Base-by-base conservation (phyloP, 2,888 invertebrate species). In the Balanococcus diminutus region DNA sequence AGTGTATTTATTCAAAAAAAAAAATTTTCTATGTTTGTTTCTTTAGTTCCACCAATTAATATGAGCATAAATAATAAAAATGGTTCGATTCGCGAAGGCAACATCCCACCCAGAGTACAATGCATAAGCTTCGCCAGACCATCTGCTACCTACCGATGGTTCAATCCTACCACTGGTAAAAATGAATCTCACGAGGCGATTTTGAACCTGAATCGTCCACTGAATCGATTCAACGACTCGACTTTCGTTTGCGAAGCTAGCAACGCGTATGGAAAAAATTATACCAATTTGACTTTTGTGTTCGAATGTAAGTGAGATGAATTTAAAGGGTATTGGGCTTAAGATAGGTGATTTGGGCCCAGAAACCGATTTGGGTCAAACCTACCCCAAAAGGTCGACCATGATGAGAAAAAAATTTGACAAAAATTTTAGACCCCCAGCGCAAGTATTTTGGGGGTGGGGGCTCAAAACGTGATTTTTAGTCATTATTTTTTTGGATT, bases 21-120 rank as follows among this genome's bases (percentile, higher is more conserved):
- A 19, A 2, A 67, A 67, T 14, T 67, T 3, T 22, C 2, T 14
- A 67, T 19, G 1, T 31, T 32, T 79, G 2, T 32, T 87, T 87
- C 88, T 89, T 31, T 89, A 95, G 95, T 93, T 91, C 93, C 95
- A 87, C 97, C 97, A n/a, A 96, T 96, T 89, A 95, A 96, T 89
- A 93, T 96, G 88, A 94, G 93, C 0, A 94, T 96, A 11, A 93
- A 94, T 3, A 91, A 91, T 86, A 90, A 90, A 36, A 90, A 93
- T 51, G 90, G 92, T 87, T 93, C 93, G 28, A 90, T 90, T 22
- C 22, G 61, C 51, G 93, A 92, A 88, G 91, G 92, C 86, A 91
- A 92, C 87, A 90, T 91, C 86, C 93, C 93, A 1, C 91, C 91
- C 87, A 90, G 91, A 86, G 92, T 93, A 39, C 90, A 90, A 87